phyloP scores from a whole-genome alignment of 2,888 invertebrate genomes.

The Oasisia sp. region DNA sequence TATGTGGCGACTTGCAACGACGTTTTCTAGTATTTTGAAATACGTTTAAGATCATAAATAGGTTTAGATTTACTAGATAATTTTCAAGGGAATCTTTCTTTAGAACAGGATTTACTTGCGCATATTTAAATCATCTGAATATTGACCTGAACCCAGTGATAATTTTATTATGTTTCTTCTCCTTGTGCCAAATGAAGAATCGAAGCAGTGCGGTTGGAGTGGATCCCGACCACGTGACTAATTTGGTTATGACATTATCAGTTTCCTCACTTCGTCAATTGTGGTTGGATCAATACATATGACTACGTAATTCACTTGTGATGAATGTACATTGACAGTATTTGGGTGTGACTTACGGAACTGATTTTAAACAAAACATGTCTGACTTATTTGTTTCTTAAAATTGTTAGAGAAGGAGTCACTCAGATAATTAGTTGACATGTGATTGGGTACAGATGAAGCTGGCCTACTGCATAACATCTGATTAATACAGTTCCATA shows the following conservation, averaged over 20 bases:
- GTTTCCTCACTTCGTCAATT: not conserved
- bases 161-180: not conserved
- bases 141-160: not conserved
- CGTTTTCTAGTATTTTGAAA: not conserved
- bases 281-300: not conserved
- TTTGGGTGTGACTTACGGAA: not conserved
- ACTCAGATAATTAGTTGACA: not conserved
- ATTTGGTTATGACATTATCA: not conserved
- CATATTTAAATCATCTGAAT: not conserved
- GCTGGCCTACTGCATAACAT: not conserved
- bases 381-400: not conserved
- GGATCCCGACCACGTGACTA: not conserved
- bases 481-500: not conserved
- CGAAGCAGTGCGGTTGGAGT: not conserved
- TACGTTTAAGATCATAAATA: not conserved
- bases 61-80: not conserved
- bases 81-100: not conserved
- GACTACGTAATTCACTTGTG: not conserved
- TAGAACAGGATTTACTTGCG: conserved; percentile 14
- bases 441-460: not conserved
- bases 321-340: not conserved
- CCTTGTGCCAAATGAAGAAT: not conserved
- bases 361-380: not conserved
- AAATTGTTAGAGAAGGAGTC: not conserved
- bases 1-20: not conserved